Percentiles rank a stretch among this genome's conserved stretches.
These are phyloP conservation scores for Lineus longissimus DNA, from an alignment of 1,140 invertebrate genomes.

Conservation along the genomic window DNA sequence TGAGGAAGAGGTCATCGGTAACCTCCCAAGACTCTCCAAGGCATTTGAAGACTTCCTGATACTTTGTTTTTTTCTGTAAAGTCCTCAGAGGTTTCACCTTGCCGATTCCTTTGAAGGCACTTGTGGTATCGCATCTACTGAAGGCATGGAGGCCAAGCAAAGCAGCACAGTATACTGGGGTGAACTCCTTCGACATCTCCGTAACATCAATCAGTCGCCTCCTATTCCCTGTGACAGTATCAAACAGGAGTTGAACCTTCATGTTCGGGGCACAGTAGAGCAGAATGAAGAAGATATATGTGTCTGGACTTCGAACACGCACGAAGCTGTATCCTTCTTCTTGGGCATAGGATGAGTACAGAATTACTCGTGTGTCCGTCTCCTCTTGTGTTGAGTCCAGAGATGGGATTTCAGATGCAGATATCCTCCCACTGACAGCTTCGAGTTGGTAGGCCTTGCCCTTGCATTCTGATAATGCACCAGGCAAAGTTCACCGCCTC, in stretches of 20 bases:
- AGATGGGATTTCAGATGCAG: background rate
- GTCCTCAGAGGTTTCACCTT: too few relatives aligned
- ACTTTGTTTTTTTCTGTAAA: too few relatives aligned
- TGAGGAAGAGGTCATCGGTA: too few relatives aligned
- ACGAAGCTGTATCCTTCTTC: conserved; percentile 7
- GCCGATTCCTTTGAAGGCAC: too few relatives aligned
- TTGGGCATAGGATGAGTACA: conserved; percentile 11
- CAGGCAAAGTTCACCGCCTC: conserved; percentile 7
- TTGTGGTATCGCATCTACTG: too few relatives aligned
- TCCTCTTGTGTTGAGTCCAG: conserved; percentile 15
- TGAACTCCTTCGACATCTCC: conserved; percentile 1
- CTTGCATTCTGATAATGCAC: conserved; percentile 10
- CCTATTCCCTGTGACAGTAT: conserved; percentile 19
- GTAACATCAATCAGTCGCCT: conserved; percentile 13
- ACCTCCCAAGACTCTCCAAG: too few relatives aligned
- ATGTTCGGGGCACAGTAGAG: conserved; percentile 12
- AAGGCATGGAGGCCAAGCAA: too few relatives aligned
- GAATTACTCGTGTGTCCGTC: conserved; percentile 18
- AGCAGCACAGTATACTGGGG: background rate
- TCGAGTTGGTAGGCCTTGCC: conserved; percentile 7
- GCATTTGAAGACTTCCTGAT: too few relatives aligned
- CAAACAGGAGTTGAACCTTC: conserved; percentile 15
- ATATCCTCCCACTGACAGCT: background rate
- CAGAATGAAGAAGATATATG: conserved; percentile 22
- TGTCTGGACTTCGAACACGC: conserved; percentile 15